These are phyloP conservation scores for Thermophis baileyi DNA, from an alignment of 2,113 vertebrate species.

Conservation along the genomic window DNA sequence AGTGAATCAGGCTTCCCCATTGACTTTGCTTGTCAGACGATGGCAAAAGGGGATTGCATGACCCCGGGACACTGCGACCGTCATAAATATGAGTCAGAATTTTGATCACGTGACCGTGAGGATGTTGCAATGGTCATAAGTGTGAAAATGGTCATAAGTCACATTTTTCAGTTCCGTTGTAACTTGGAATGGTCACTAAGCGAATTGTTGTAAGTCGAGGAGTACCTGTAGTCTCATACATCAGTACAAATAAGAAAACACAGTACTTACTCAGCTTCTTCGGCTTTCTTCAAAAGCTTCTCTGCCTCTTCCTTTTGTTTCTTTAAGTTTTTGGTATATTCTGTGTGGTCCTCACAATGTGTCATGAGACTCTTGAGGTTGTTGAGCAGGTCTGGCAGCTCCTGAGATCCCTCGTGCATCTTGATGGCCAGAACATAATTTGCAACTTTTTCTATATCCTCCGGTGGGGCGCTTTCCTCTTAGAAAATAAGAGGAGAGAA, in stretches of 20 bases:
- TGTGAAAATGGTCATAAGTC: too few species aligned
- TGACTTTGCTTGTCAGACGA: too few species aligned
- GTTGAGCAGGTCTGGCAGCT: slow-evolving; percentile 68
- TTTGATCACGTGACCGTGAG: too few species aligned
- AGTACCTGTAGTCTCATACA: background rate
- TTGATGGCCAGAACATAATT: slow-evolving; percentile 73
- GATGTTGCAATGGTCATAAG: too few species aligned
- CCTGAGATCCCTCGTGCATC: slow-evolving; percentile 65
- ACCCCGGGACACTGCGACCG: too few species aligned
- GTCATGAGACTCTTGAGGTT: slow-evolving; percentile 63
- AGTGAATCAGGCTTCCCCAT: too few species aligned
- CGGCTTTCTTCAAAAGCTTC: slow-evolving; percentile 66
- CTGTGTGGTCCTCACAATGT: slow-evolving; percentile 55
- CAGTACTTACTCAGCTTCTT: slow-evolving; percentile 68
- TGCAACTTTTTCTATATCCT: slow-evolving; percentile 81
- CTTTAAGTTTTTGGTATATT: slow-evolving; percentile 57
- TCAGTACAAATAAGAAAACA: background rate
- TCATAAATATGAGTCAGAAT: too few species aligned
- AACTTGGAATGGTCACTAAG: too few species aligned
- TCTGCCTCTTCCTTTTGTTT: slow-evolving; percentile 45
- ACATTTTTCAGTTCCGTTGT: too few species aligned
- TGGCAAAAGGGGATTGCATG: too few species aligned
- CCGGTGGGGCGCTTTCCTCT: slow-evolving; percentile 76
- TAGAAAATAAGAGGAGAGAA: slow-evolving; percentile 39
- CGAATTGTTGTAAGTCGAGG: too few species aligned